Evolutionary conservation across 2,113 vertebrate species (phyloP), one percentile per base, ranked within the genome.

Genomic region (Catagonus wagneri): DNA sequence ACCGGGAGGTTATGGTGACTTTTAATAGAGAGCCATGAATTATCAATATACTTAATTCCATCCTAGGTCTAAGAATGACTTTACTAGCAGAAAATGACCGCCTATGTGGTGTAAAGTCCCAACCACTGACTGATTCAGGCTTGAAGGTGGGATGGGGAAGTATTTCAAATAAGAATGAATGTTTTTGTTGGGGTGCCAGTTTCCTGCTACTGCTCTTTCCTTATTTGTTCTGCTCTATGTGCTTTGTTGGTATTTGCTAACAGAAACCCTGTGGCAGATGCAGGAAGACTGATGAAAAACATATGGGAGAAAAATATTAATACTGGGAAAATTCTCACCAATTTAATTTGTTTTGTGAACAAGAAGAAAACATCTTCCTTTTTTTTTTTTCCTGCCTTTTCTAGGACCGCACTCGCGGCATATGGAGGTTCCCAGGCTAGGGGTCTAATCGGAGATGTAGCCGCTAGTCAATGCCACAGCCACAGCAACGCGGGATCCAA

Each of bases 21-120:
- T 92, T 95, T 78, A 71, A 52, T 54, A 81, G 58, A 85, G 63
- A 83, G 66, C 39, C 52, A 79, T 76, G 89, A 94, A 97, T 56
- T 68, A 15, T 2, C 7, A 1, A 19, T 95, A 9, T 34, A 44
- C 10, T 83, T 81, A 86, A 66, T 92, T 71, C 19, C 50, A 22
- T 69, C 29, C 76, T 72, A 78, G 19, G 74, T 54, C 23, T 72
- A 80, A 32, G 25, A 71, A 69, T 5, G 25, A 44, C 71, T 85
- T 92, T 79, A 79, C 19, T 65, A 81, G 54, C 72, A 76, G 60
- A 63, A 92, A 83, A 83, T 44, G 68, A 69, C 19, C 22, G 14
- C 23, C 8, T 34, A 0, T 52, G 32, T 61, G 23, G 61, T 7
- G 32, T 17, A 27, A 29, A 50, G 63, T 92, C 65, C 34, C 11